Evolutionary conservation across 2,113 vertebrate genomes (phyloP).

Genomic region (Saccopteryx leptura): DNA sequence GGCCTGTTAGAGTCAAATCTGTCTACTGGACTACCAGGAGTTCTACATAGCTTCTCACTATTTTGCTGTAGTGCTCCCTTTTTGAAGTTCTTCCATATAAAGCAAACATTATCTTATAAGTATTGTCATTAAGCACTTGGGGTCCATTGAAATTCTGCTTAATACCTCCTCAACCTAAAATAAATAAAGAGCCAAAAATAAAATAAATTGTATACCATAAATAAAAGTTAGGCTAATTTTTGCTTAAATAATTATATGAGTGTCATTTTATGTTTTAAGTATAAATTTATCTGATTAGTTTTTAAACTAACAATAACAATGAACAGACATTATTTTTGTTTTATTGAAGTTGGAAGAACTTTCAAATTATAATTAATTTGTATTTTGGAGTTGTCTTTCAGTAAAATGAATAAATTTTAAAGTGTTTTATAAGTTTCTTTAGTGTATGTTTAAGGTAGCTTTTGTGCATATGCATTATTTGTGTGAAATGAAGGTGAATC

Average conservation of each 20-base stretch:
- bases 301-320: neutral
- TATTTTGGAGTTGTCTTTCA: slow-evolving; percentile 43
- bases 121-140: neutral
- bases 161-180: neutral
- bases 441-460: neutral
- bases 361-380: slow-evolving; percentile 61
- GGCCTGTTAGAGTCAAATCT: neutral
- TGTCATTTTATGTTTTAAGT: neutral
- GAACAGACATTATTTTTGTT: neutral
- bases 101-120: neutral
- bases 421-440: neutral
- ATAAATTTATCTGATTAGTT: neutral
- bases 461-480: neutral
- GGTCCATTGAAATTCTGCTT: neutral
- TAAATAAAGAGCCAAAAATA: neutral
- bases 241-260: neutral
- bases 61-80: neutral
- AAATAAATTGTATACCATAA: neutral
- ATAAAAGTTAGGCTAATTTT: neutral
- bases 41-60: neutral
- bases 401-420: neutral
- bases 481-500: slow-evolving; percentile 47
- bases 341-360: slow-evolving; percentile 37
- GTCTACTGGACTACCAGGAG: neutral
- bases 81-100: neutral